A percentile compares a stretch with the other conserved stretches of the same genome.
Evolutionary conservation across 2,888 invertebrate genomes (phyloP).

Genomic region (Mesoligia furuncula): DNA sequence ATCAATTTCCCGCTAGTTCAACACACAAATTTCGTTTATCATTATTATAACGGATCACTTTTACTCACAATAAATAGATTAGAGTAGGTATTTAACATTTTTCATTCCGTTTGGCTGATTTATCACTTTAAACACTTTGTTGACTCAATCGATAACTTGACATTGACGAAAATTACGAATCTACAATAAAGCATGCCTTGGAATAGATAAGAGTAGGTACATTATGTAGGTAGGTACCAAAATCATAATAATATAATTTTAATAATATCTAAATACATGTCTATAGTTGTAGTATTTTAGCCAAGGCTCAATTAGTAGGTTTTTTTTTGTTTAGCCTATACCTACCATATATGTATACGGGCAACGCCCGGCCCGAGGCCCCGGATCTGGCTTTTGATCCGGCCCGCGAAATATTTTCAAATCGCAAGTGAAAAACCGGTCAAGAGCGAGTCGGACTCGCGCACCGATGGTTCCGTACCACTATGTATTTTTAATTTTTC

Average conservation of each 20-base stretch:
- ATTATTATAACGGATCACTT: slow-evolving; percentile 10
- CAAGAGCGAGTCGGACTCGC: no score
- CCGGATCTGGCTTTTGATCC: neutral
- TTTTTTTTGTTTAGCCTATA: no score
- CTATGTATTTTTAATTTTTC: no score
- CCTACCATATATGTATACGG: no score
- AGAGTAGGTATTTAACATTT: neutral
- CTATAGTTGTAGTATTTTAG: neutral
- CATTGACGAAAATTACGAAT: slow-evolving; percentile 26
- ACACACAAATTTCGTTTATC: slow-evolving; percentile 17
- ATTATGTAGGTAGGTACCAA: neutral
- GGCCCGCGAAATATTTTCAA: neutral
- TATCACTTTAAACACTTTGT: slow-evolving; percentile 10
- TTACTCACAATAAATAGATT: slow-evolving; percentile 11
- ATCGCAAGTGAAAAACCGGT: neutral
- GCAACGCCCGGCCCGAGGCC: neutral
- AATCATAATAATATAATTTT: neutral
- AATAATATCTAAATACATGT: neutral
- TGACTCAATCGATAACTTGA: slow-evolving; percentile 36
- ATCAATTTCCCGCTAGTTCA: slow-evolving; percentile 34
- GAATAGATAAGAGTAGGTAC: slow-evolving; percentile 21
- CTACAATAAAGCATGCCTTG: neutral
- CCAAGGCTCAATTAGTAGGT: no score
- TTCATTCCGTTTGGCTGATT: slow-evolving; percentile 14
- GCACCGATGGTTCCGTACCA: no score